Evolutionary conservation across 2,888 invertebrate genomes (phyloP).

Genomic region (Rotaria magnacalcarata): DNA sequence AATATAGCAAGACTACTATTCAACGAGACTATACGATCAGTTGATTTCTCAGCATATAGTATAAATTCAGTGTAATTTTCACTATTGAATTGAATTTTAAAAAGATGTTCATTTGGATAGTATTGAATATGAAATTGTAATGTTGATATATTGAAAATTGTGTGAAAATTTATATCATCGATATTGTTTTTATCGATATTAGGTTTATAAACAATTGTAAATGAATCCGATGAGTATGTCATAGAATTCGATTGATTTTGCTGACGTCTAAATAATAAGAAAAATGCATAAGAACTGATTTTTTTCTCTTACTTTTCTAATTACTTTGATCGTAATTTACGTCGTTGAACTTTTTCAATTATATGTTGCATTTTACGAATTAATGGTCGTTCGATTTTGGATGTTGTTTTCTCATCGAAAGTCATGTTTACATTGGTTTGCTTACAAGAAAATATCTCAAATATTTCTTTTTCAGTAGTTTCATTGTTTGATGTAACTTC

Average conservation of each 20-base stretch:
- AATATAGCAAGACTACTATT: neutral
- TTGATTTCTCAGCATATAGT: neutral
- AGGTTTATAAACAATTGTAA: conserved; percentile 15
- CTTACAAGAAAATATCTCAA: neutral
- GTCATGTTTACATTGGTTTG: neutral
- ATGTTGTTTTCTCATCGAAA: neutral
- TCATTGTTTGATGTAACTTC: neutral
- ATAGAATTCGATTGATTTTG: neutral
- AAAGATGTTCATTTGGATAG: neutral
- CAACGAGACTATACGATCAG: neutral
- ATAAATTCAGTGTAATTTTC: neutral
- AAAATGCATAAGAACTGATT: too few relatives aligned
- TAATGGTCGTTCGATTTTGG: neutral
- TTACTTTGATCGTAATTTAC: neutral
- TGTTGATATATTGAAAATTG: neutral
- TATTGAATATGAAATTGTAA: neutral
- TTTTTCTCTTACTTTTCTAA: neutral
- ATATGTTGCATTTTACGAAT: conserved; percentile 27
- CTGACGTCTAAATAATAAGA: neutral
- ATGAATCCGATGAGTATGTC: neutral
- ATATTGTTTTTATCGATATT: neutral
- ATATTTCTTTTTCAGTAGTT: neutral
- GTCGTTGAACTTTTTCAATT: conserved; percentile 11
- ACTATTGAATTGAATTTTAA: neutral
- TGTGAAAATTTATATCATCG: neutral